Conservation (phyloP, 2,797 vertebrate genomes). For the Leucoraja ocellata region DNA sequence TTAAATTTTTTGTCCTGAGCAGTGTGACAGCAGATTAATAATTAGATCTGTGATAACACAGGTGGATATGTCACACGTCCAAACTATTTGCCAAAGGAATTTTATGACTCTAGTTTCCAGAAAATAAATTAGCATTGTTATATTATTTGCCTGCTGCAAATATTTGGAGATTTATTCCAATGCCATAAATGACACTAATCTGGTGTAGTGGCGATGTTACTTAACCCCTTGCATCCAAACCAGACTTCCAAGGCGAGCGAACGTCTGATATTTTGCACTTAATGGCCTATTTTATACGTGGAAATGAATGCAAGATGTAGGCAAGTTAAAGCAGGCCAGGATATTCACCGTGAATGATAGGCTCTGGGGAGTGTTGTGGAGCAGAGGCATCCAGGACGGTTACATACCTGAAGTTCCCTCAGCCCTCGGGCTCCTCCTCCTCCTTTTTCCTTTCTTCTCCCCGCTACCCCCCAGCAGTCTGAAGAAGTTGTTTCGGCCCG, state of each 20-base stretch:
- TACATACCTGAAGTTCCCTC: no score
- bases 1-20: not conserved
- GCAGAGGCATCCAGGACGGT: no score
- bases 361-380: no score
- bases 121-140: not conserved
- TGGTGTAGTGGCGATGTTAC: not conserved
- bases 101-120: not conserved
- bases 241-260: not conserved
- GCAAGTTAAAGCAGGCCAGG: no score
- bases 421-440: no score
- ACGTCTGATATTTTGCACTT: no score
- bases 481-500: no score
- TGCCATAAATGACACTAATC: not conserved
- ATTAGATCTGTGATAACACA: not conserved
- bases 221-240: not conserved
- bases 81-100: not conserved
- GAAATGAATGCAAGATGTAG: no score
- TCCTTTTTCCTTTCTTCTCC: no score
- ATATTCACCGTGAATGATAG: no score
- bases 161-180: not conserved
- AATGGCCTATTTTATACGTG: no score
- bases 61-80: not conserved
- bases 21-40: not conserved
- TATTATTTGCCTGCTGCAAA: not conserved
- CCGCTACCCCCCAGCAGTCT: no score